Percentiles rank a stretch among this genome's conserved stretches.
These are phyloP conservation scores for Acinonyx jubatus DNA, from an alignment of 2,113 vertebrate species.

Conservation along the genomic window DNA sequence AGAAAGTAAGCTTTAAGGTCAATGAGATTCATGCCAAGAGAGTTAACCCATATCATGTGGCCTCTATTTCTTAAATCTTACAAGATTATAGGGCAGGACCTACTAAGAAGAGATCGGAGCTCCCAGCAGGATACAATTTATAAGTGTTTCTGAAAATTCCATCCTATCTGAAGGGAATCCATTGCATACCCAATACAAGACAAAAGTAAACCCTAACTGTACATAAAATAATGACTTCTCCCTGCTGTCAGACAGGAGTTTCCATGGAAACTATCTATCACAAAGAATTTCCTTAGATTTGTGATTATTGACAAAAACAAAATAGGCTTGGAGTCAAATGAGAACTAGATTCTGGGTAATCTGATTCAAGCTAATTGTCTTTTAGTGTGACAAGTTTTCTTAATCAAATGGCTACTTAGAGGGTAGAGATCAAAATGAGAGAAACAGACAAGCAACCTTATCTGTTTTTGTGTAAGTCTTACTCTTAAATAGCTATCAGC, in stretches of 20 bases:
- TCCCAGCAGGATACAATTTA: not conserved
- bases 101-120: not conserved
- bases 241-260: not conserved
- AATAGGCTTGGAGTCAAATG: not conserved
- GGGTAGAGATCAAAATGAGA: not conserved
- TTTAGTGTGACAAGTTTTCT: not conserved
- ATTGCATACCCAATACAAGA: not conserved
- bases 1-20: not conserved
- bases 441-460: not conserved
- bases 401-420: not conserved
- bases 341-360: not conserved
- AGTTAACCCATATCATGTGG: not conserved
- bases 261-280: not conserved
- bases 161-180: not conserved
- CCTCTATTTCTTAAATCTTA: not conserved
- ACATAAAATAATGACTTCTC: not conserved
- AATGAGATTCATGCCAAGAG: not conserved
- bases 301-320: slow-evolving; percentile 3
- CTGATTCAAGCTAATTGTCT: not conserved
- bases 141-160: slow-evolving; percentile 5
- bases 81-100: not conserved
- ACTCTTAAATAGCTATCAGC: not conserved
- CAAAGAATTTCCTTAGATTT: slow-evolving; percentile 31
- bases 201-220: not conserved
- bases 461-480: not conserved